Percentiles rank a stretch among this genome's conserved stretches.
Evolutionary conservation across 2,797 vertebrate genomes (phyloP).

Genomic region (Phoxinus dragarum): DNA sequence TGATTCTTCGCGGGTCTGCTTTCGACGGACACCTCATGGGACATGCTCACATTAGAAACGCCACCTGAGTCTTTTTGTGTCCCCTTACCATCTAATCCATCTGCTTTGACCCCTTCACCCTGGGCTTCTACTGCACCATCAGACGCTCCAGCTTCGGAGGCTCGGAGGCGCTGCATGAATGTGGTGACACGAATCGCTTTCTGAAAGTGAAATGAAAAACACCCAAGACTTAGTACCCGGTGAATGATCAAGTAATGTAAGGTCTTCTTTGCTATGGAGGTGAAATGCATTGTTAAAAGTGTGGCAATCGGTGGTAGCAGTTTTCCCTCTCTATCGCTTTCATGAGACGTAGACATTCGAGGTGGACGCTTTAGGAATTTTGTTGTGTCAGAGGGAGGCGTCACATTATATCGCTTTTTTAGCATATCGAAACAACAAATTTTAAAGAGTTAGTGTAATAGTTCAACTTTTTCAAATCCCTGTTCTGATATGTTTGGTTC

Average conservation of each 20-base stretch:
- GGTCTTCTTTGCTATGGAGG: slow-evolving; percentile 67
- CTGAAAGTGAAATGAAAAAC: slow-evolving; percentile 70
- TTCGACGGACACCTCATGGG: slow-evolving; percentile 80
- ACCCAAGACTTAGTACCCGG: slow-evolving; percentile 6
- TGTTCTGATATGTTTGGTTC: background rate
- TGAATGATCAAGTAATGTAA: slow-evolving; percentile 61
- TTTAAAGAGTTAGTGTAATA: background rate
- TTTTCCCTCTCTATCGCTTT: slow-evolving; percentile 47
- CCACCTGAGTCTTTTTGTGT: slow-evolving; percentile 50
- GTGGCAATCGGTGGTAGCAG: slow-evolving; percentile 60
- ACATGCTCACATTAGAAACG: slow-evolving; percentile 74
- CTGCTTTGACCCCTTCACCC: slow-evolving; percentile 65
- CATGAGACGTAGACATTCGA: background rate
- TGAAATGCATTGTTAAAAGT: slow-evolving; percentile 66
- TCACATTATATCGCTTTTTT: background rate
- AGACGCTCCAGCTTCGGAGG: slow-evolving; percentile 73
- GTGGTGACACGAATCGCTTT: slow-evolving; percentile 90
- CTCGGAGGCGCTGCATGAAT: slow-evolving; percentile 87
- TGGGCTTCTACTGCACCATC: slow-evolving; percentile 73
- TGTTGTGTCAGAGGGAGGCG: background rate
- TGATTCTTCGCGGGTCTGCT: slow-evolving; percentile 64
- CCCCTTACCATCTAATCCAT: slow-evolving; percentile 50
- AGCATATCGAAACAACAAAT: background rate
- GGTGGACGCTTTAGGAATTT: background rate
- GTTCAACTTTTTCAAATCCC: background rate